Evolutionary conservation across 2,888 invertebrate genomes (phyloP).

Genomic region (Cheilosia vernalis): DNA sequence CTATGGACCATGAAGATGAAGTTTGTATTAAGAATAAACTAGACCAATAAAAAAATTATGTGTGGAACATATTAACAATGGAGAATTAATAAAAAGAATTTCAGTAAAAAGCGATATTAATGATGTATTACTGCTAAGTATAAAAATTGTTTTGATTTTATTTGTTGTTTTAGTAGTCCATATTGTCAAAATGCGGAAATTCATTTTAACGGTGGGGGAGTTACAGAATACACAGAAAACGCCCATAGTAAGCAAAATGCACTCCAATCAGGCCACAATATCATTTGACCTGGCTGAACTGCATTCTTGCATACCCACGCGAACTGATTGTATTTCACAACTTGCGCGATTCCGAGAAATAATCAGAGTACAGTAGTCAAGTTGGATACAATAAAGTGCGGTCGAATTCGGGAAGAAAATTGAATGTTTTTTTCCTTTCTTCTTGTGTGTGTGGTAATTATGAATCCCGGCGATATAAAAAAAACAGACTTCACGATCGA

Average conservation of each 20-base stretch:
- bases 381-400: too few relatives aligned
- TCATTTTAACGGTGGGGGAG: constrained; percentile 15
- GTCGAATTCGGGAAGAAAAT: too few relatives aligned
- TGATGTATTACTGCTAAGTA: background rate
- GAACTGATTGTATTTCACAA: too few relatives aligned
- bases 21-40: constrained; percentile 4
- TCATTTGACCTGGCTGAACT: constrained; percentile 4
- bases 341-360: too few relatives aligned
- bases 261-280: background rate
- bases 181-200: background rate
- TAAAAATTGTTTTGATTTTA: background rate
- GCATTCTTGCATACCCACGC: background rate
- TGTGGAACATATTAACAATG: constrained; percentile 3
- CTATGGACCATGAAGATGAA: constrained; percentile 29
- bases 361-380: too few relatives aligned
- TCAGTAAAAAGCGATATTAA: background rate
- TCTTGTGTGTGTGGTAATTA: too few relatives aligned
- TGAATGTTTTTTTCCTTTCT: too few relatives aligned
- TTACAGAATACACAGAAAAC: background rate
- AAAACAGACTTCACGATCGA: too few relatives aligned
- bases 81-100: background rate
- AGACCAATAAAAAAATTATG: constrained; percentile 5
- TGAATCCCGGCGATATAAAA: too few relatives aligned
- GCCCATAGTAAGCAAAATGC: background rate
- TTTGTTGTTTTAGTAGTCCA: background rate